Percentiles rank a stretch among this genome's conserved stretches.
Evolutionary conservation across 2,797 vertebrate species (phyloP).

Genomic region (Gymnoscopelus braueri): DNA sequence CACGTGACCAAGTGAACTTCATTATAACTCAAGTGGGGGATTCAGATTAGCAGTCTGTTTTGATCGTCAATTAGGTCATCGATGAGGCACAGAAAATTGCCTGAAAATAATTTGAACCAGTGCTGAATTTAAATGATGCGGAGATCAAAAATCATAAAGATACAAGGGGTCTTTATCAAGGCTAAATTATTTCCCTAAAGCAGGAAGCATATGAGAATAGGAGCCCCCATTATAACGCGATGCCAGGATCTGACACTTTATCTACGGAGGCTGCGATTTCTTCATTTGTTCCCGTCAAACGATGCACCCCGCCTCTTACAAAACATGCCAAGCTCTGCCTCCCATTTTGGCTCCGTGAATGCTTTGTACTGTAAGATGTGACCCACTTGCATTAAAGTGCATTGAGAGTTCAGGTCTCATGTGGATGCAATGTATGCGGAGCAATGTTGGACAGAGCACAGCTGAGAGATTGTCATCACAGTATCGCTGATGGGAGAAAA

Average conservation of each 20-base stretch:
- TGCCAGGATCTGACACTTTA: slow-evolving; percentile 50
- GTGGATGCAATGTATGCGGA: slow-evolving; percentile 67
- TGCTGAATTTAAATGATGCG: neutral
- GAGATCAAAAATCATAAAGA: slow-evolving; percentile 5
- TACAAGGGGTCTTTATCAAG: neutral
- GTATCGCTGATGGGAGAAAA: slow-evolving; percentile 74
- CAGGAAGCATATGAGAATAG: slow-evolving; percentile 28
- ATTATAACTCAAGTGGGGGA: slow-evolving; percentile 22
- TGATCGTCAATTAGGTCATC: slow-evolving; percentile 7
- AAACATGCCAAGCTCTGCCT: slow-evolving; percentile 67
- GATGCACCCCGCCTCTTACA: slow-evolving; percentile 49
- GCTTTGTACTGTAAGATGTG: slow-evolving; percentile 66
- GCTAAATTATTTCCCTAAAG: slow-evolving; percentile 15
- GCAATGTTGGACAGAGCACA: slow-evolving; percentile 74
- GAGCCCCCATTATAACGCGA: slow-evolving; percentile 41
- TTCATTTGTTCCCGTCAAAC: slow-evolving; percentile 63
- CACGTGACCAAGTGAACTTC: slow-evolving; percentile 28
- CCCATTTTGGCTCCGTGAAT: slow-evolving; percentile 68
- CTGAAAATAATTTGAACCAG: neutral
- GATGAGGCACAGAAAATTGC: slow-evolving; percentile 1
- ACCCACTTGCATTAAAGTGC: slow-evolving; percentile 84
- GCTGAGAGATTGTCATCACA: slow-evolving; percentile 87
- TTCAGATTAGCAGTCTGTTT: slow-evolving; percentile 21
- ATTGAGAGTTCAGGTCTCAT: slow-evolving; percentile 80
- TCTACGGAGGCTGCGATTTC: slow-evolving; percentile 49